Evolutionary conservation across 2,888 invertebrate genomes (phyloP).

Genomic region (Xestia xanthographa): DNA sequence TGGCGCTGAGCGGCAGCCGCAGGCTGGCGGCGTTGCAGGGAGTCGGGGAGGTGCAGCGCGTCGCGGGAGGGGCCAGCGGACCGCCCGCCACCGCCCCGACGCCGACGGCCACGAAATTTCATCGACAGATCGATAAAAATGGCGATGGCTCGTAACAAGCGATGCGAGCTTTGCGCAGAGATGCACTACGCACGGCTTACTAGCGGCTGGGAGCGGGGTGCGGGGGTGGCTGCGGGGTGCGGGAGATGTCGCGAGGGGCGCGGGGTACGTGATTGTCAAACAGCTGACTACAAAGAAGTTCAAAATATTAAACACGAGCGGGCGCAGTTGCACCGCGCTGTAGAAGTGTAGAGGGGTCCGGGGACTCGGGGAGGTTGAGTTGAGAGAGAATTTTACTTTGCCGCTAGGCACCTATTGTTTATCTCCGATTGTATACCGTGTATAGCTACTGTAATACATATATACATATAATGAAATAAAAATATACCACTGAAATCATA

Average conservation of each 20-base stretch:
- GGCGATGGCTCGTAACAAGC: conserved; percentile 72
- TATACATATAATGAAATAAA: neutral
- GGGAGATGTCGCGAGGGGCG: conserved; percentile 61
- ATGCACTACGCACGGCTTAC: conserved; percentile 76
- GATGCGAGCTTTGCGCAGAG: conserved; percentile 76
- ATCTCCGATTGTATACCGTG: neutral
- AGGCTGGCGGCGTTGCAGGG: conserved; percentile 46
- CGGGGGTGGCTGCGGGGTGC: conserved; percentile 25
- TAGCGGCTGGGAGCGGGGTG: conserved; percentile 23
- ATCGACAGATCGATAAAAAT: conserved; percentile 80
- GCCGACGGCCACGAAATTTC: conserved; percentile 66
- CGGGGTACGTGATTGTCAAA: conserved; percentile 81
- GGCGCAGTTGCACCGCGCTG: conserved; percentile 32
- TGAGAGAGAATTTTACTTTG: neutral
- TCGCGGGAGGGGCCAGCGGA: conserved; percentile 54
- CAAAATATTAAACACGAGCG: conserved; percentile 66
- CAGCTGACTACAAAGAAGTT: conserved; percentile 85
- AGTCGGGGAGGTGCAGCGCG: conserved; percentile 50
- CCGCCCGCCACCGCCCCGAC: no score
- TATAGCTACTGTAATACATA: neutral
- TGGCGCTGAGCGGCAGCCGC: conserved; percentile 41
- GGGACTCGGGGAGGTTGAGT: neutral
- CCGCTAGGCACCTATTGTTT: neutral
- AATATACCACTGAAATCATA: neutral
- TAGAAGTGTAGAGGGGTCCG: neutral